Conservation (phyloP, 2,797 vertebrate genomes). For the Lates japonicus region DNA sequence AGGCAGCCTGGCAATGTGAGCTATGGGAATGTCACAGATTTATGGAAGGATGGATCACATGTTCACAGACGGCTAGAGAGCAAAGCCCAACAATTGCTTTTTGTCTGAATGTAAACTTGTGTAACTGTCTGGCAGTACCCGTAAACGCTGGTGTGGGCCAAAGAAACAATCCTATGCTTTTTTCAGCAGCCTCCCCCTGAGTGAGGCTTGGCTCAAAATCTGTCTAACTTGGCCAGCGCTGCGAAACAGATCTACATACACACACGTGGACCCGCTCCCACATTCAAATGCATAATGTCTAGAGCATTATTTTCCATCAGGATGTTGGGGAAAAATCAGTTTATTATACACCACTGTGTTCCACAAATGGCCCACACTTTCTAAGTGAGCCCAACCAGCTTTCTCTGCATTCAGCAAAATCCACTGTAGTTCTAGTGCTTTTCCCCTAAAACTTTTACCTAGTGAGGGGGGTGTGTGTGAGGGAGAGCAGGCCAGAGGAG, state of each 20-base stretch:
- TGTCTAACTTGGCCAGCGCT: slow-evolving; percentile 43
- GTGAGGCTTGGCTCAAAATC: slow-evolving; percentile 50
- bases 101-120: slow-evolving; percentile 86
- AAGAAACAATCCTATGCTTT: slow-evolving; percentile 57
- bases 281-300: slow-evolving; percentile 34
- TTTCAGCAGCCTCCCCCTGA: slow-evolving; percentile 36
- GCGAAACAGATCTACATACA: slow-evolving; percentile 34
- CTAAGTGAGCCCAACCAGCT: slow-evolving; percentile 8
- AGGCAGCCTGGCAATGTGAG: slow-evolving; percentile 74
- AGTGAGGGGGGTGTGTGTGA: slow-evolving; percentile 24
- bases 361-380: slow-evolving; percentile 28
- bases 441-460: slow-evolving; percentile 63
- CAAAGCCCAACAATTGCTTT: slow-evolving; percentile 83
- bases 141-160: slow-evolving; percentile 39
- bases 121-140: slow-evolving; percentile 85
- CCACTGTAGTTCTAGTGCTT: slow-evolving; percentile 11
- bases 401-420: slow-evolving; percentile 11
- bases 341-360: slow-evolving; percentile 24
- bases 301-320: slow-evolving; percentile 47
- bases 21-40: slow-evolving; percentile 82
- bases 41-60: slow-evolving; percentile 82
- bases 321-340: slow-evolving; percentile 17
- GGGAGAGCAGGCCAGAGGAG: slow-evolving; percentile 63
- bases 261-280: slow-evolving; percentile 21
- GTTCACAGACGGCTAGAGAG: slow-evolving; percentile 77